A percentile compares a stretch with the other conserved stretches of the same genome.
phyloP scores from a whole-genome alignment of 2,888 invertebrate species.

The Keiferia lycopersicella region DNA sequence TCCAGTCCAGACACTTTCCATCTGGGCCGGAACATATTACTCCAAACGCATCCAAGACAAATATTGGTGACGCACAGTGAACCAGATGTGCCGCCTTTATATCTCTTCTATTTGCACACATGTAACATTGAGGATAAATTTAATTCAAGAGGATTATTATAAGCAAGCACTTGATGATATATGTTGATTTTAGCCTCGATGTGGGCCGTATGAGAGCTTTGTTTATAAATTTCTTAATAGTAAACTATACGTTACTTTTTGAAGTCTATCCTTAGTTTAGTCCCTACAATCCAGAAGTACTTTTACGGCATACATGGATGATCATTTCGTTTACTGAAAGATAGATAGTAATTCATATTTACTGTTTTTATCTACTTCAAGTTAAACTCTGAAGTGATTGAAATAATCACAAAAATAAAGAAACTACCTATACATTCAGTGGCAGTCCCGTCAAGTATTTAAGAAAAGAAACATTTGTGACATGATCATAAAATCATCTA shows the following conservation, averaged over 20 bases:
- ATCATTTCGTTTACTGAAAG: no score
- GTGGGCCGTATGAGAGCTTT: not conserved
- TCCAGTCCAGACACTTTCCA: slow-evolving; percentile 1
- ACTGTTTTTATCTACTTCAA: no score
- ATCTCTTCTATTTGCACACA: slow-evolving; percentile 14
- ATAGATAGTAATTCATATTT: no score
- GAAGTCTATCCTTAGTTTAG: no score
- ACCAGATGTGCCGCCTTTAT: slow-evolving; percentile 30
- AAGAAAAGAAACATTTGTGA: not conserved
- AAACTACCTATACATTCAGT: no score
- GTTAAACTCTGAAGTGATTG: no score
- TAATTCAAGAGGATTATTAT: slow-evolving; percentile 11
- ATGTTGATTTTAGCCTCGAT: not conserved
- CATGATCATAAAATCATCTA: not conserved
- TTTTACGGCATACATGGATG: no score
- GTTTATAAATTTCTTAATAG: not conserved
- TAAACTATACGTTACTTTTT: no score
- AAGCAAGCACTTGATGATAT: not conserved
- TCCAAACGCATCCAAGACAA: slow-evolving; percentile 41
- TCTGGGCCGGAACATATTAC: slow-evolving; percentile 24
- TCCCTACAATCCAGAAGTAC: no score
- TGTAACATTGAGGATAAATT: slow-evolving; percentile 17
- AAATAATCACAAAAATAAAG: no score
- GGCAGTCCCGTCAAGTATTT: no score
- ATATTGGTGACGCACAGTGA: slow-evolving; percentile 43